Evolutionary conservation across 2,113 vertebrate genomes (phyloP).

Genomic region (Alaudala cheleensis): DNA sequence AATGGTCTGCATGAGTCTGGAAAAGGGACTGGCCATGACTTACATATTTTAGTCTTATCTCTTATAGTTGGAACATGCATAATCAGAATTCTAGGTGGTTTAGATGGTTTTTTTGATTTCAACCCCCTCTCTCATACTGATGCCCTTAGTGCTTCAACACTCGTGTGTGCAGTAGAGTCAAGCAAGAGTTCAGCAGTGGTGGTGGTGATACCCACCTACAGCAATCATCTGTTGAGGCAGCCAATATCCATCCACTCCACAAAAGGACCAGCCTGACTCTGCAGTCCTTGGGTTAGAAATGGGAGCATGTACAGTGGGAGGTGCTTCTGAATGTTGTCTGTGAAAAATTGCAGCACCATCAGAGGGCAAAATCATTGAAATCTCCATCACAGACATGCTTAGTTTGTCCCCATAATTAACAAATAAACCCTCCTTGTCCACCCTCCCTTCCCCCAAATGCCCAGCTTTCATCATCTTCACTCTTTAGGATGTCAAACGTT

Average conservation of each 20-base stretch:
- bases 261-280: neutral
- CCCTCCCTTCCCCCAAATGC: fast-evolving
- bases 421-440: neutral
- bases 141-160: neutral
- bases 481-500: neutral
- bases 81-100: neutral
- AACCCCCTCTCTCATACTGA: neutral
- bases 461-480: neutral
- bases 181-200: neutral
- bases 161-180: neutral
- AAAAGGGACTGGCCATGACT: neutral
- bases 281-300: neutral
- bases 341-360: neutral
- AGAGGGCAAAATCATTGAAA: neutral
- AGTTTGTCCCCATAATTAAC: neutral
- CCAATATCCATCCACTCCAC: neutral
- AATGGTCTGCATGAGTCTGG: fast-evolving
- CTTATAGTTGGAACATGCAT: neutral
- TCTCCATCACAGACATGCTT: neutral
- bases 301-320: neutral
- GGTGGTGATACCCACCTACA: neutral
- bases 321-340: neutral
- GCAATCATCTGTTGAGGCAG: fast-evolving
- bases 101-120: neutral
- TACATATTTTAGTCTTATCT: neutral